phyloP scores from a whole-genome alignment of 2,113 vertebrate genomes.

The Eubucco bourcierii region DNA sequence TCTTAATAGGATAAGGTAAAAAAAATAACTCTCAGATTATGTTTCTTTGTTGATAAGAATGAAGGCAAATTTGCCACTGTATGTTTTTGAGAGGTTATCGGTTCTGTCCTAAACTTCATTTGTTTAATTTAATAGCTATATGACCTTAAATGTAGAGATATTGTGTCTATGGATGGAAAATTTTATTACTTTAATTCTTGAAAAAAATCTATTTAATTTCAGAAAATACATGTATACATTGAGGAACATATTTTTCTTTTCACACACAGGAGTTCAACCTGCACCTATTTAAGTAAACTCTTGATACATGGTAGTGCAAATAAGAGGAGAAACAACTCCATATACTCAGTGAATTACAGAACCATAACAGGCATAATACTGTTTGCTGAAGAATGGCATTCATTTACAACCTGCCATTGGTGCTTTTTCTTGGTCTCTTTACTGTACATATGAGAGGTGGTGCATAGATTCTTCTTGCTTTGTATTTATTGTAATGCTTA shows the following conservation, averaged over 20 bases:
- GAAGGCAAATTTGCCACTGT: not conserved
- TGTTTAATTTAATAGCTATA: not conserved
- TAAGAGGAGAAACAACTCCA: not conserved
- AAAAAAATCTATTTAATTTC: not conserved
- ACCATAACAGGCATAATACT: not conserved
- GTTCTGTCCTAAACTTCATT: not conserved
- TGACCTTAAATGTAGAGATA: not conserved
- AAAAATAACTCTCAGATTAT: not conserved
- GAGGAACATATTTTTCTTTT: not conserved
- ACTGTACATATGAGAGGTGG: not conserved
- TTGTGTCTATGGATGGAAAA: not conserved
- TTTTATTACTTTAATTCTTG: not conserved
- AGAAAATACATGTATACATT: not conserved
- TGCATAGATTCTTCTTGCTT: not conserved
- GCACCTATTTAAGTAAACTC: not conserved
- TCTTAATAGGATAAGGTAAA: not conserved
- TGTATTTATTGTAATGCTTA: not conserved
- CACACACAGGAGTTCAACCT: not conserved
- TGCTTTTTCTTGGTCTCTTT: not conserved
- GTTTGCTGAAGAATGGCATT: not conserved
- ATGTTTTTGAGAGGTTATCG: not conserved
- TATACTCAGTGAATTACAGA: not conserved
- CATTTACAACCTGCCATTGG: not conserved
- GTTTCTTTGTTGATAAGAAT: not conserved
- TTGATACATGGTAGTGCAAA: not conserved